Conservation (phyloP, 2,113 vertebrate genomes). For the Machaerirhynchus nigripectus region DNA sequence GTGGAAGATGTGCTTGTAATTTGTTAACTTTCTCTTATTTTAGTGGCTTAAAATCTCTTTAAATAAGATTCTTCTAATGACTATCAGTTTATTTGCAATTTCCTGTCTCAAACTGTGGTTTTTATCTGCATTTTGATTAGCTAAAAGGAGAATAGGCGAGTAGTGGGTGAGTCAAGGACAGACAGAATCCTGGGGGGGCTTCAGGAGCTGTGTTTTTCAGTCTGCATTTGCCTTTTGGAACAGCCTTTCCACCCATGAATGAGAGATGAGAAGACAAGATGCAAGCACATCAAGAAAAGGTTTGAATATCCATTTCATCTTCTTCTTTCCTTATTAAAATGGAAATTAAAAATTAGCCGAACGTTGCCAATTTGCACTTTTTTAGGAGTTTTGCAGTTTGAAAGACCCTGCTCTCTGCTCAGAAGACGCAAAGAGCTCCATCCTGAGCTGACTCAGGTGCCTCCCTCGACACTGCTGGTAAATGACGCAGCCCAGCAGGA, state of each 20-base stretch:
- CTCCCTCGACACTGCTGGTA: fast-evolving
- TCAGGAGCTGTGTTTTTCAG: background rate
- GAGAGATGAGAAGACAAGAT: background rate
- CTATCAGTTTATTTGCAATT: background rate
- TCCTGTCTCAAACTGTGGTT: background rate
- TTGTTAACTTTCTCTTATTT: background rate
- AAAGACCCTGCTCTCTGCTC: background rate
- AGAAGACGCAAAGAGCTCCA: background rate
- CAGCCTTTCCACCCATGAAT: background rate
- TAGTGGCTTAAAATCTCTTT: background rate
- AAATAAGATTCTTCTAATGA: background rate
- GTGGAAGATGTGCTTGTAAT: background rate
- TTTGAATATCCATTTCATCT: background rate
- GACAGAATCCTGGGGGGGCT: background rate
- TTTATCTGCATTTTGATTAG: background rate
- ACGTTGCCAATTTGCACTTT: background rate
- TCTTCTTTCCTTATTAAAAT: background rate
- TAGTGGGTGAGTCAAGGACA: background rate
- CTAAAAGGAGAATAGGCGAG: background rate
- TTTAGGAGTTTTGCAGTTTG: background rate
- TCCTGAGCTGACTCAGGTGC: background rate
- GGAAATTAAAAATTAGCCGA: background rate
- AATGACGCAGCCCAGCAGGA: background rate
- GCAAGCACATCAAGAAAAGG: background rate
- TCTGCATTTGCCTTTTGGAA: background rate